A percentile compares a stretch with the other conserved stretches of the same genome.
These are phyloP conservation scores for Harpegnathos saltator DNA, from an alignment of 1,140 invertebrate species.

Conservation along the genomic window DNA sequence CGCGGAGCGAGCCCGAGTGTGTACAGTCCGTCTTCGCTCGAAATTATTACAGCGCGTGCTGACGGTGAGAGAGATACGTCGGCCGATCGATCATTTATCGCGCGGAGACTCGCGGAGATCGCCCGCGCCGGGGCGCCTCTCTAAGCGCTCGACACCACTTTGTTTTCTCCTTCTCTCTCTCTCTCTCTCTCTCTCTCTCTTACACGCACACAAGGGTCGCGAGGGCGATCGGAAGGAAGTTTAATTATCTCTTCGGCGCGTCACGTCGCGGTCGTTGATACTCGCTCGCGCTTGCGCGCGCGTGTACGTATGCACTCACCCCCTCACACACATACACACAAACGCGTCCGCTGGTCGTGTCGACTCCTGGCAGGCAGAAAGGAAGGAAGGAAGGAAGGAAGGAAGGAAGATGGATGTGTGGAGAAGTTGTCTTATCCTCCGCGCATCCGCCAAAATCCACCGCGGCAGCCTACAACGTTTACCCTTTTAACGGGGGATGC, in stretches of 20 bases:
- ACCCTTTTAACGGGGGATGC: conserved; percentile 69
- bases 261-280: conserved; percentile 71
- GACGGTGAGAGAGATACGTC: too few species aligned
- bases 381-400: conserved; percentile 11
- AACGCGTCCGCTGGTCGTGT: conserved; percentile 8
- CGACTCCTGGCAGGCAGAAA: conserved; percentile 44
- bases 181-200: too few species aligned
- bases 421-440: conserved; percentile 71
- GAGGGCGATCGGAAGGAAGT: conserved; percentile 73
- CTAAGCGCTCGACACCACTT: conserved; percentile 36
- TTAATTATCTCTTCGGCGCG: conserved; percentile 76
- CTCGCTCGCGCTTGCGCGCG: conserved; percentile 51
- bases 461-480: conserved; percentile 70
- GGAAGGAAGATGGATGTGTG: conserved; percentile 66
- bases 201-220: conserved; percentile 41
- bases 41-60: too few species aligned
- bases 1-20: too few species aligned
- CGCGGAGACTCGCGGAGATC: conserved; percentile 17
- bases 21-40: too few species aligned
- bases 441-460: conserved; percentile 67
- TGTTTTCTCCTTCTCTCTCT: conserved; percentile 12
- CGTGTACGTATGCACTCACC: background rate
- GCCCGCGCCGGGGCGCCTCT: conserved; percentile 19
- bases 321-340: background rate
- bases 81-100: too few species aligned